phyloP scores from a whole-genome alignment of 2,888 invertebrate species.

The Drosophila dives region DNA sequence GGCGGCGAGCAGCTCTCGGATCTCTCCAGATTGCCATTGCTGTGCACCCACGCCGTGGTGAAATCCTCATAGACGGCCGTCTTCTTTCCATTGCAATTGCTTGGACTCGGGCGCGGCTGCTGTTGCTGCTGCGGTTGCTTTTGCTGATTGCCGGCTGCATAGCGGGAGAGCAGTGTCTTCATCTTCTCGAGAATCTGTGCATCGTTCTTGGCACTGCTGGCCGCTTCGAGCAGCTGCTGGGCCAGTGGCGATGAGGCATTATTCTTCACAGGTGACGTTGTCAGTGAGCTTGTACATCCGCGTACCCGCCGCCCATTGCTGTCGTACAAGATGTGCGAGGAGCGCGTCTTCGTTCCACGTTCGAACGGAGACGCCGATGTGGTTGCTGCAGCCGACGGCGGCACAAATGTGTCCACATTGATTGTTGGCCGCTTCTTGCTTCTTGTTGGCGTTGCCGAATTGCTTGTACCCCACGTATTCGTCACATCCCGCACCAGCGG shows the following conservation, averaged over 20 bases:
- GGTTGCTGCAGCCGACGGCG: conserved; percentile 48
- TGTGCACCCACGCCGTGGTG: conserved; percentile 90
- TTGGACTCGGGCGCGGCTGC: conserved; percentile 13
- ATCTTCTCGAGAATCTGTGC: conserved; percentile 90
- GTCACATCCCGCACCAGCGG: conserved; percentile 86
- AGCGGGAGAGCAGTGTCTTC: conserved; percentile 89
- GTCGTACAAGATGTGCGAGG: conserved; percentile 85
- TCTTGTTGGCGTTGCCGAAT: conserved; percentile 67
- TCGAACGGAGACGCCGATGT: conserved; percentile 85
- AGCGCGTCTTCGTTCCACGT: conserved; percentile 84
- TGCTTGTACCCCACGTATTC: conserved; percentile 91
- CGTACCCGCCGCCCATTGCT: conserved; percentile 85
- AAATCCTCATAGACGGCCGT: conserved; percentile 88
- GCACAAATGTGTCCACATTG: conserved; percentile 88
- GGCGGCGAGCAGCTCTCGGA: conserved; percentile 86
- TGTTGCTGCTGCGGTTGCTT: conserved; percentile 32
- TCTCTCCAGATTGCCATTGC: conserved; percentile 88
- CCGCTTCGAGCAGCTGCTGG: conserved; percentile 90
- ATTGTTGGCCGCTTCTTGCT: conserved; percentile 85
- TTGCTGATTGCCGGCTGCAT: conserved; percentile 83
- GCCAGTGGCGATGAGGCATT: conserved; percentile 88
- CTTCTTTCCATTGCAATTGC: conserved; percentile 56
- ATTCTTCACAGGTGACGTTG: conserved; percentile 86
- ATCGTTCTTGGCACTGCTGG: conserved; percentile 90
- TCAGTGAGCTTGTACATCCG: conserved; percentile 82